Conservation (phyloP, 1,140 invertebrate genomes). For the Phymorhynchus buccinoides region DNA sequence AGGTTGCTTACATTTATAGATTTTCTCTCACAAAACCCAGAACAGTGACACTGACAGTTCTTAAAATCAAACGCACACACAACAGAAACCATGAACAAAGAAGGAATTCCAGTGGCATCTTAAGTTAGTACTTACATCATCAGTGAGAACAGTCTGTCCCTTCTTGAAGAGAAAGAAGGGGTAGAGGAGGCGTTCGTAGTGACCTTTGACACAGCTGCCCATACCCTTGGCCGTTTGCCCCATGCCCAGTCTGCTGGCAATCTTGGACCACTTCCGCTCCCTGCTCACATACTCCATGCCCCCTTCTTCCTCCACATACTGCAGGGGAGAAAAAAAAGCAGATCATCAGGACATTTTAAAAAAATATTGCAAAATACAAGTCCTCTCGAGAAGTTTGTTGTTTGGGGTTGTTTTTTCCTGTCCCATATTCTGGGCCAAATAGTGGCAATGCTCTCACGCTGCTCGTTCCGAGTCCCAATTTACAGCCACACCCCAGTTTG, state of each 20-base stretch:
- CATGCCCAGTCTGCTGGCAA: slow-evolving; percentile 89
- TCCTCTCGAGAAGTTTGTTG: no score
- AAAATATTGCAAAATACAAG: no score
- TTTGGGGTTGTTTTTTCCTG: no score
- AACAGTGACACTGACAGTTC: neutral
- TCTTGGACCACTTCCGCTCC: slow-evolving; percentile 92
- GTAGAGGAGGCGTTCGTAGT: slow-evolving; percentile 94
- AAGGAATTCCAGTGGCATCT: no score
- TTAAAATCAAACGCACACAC: neutral
- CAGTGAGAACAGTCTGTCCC: slow-evolving; percentile 49
- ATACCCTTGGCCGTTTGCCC: slow-evolving; percentile 85
- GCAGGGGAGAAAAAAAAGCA: neutral
- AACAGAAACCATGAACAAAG: no score
- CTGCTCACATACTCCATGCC: slow-evolving; percentile 88
- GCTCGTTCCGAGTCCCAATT: no score
- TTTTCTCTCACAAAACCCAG: no score
- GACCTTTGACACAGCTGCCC: slow-evolving; percentile 87
- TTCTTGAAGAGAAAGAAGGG: slow-evolving; percentile 88
- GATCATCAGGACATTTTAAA: neutral
- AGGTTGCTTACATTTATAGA: no score
- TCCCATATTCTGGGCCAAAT: no score
- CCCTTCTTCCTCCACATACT: slow-evolving; percentile 90
- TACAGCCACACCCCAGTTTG: no score
- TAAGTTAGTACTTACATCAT: slow-evolving; percentile 3
- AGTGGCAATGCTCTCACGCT: no score